Conservation (phyloP, 2,113 vertebrate species). For the Neolamprologus hecqui region DNA sequence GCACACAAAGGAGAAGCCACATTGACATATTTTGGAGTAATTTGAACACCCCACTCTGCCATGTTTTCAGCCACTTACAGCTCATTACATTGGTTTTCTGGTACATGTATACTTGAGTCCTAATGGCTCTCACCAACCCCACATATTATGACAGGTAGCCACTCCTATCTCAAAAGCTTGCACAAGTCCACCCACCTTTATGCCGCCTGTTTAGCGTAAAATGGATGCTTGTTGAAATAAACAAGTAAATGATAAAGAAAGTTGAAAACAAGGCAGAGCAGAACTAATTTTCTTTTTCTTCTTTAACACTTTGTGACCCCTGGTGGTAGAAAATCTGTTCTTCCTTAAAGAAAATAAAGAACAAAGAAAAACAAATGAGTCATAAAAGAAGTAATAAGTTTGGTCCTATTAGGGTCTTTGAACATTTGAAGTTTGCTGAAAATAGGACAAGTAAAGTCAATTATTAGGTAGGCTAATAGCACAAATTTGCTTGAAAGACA, state of each 20-base stretch:
- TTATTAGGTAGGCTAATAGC: not conserved
- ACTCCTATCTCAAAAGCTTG: conserved; percentile 20
- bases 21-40: not conserved
- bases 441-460: not conserved
- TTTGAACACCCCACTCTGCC: conserved; percentile 14
- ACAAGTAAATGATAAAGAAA: not conserved
- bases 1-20: conserved; percentile 5
- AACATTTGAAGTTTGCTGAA: not conserved
- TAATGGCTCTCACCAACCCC: conserved; percentile 26
- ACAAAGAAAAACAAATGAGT: not conserved
- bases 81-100: conserved; percentile 35
- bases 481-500: not conserved
- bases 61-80: conserved; percentile 35
- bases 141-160: conserved; percentile 19
- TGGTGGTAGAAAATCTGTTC: not conserved
- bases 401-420: not conserved
- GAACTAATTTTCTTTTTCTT: not conserved
- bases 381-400: not conserved
- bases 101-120: not conserved
- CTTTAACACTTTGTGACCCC: not conserved
- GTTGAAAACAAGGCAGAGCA: not conserved
- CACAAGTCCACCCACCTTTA: not conserved
- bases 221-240: not conserved
- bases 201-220: not conserved
- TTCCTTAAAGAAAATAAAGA: not conserved